Percentiles rank a stretch among this genome's conserved stretches.
Conservation (phyloP, 2,797 vertebrate species). For the Erethizon dorsatum region DNA sequence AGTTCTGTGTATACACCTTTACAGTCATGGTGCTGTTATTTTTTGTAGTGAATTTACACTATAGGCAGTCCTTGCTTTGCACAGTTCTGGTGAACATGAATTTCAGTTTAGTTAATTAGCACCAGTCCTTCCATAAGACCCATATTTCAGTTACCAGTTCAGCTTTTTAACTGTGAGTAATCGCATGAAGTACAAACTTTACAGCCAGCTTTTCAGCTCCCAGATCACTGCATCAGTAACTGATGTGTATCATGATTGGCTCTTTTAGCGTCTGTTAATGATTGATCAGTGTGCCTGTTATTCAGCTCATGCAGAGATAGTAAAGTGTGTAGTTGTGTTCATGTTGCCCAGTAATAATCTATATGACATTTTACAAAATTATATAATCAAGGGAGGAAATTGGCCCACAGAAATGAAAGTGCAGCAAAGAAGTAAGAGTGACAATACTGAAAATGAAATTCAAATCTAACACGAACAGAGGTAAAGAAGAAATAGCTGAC, state of each 20-base stretch:
- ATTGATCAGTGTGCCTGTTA: not conserved
- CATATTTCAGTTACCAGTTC: not conserved
- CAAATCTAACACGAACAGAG: not conserved
- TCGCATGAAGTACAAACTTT: not conserved
- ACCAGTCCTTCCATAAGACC: not conserved
- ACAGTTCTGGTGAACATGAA: not conserved
- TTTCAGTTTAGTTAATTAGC: not conserved
- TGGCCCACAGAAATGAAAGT: not conserved
- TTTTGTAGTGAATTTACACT: not conserved
- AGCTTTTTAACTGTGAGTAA: not conserved
- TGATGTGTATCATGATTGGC: not conserved
- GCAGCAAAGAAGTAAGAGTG: not conserved
- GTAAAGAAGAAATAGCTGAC: not conserved
- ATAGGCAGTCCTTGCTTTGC: not conserved
- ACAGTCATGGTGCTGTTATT: not conserved
- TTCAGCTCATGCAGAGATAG: not conserved
- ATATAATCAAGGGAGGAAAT: not conserved
- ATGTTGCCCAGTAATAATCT: not conserved
- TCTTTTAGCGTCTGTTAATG: not conserved
- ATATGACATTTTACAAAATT: conserved; percentile 11
- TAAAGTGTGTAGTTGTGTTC: not conserved
- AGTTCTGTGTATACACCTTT: not conserved
- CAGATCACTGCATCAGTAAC: not conserved
- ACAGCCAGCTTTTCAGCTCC: not conserved
- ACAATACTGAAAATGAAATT: conserved; percentile 8